Evolutionary conservation across 2,113 vertebrate genomes (phyloP).

Genomic region (Grus americana): DNA sequence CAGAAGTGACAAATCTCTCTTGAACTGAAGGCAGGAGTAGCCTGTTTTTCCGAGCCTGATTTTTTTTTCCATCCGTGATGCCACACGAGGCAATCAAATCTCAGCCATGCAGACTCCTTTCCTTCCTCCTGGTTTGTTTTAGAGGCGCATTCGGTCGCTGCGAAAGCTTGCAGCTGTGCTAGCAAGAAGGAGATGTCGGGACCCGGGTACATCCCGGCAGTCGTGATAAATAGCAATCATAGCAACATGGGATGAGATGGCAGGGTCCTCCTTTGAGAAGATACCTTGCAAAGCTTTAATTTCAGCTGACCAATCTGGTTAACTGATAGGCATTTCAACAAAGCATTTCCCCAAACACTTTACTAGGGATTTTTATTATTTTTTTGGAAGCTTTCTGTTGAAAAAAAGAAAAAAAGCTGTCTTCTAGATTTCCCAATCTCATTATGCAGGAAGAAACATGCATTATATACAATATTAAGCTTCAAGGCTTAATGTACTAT

Average conservation of each 20-base stretch:
- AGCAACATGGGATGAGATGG: rapidly evolving
- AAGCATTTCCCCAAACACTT: not conserved
- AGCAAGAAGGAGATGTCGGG: not conserved
- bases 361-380: not conserved
- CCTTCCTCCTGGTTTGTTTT: not conserved
- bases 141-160: rapidly evolving
- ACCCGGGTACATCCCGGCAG: not conserved
- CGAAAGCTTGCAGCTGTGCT: not conserved
- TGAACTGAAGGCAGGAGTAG: not conserved
- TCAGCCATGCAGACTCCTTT: rapidly evolving
- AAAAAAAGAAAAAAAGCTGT: not conserved
- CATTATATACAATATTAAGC: not conserved
- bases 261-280: not conserved
- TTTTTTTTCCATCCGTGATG: not conserved
- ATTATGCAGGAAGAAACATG: not conserved
- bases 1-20: not conserved
- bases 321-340: not conserved
- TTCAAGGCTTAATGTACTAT: not conserved
- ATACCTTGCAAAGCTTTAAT: not conserved
- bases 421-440: not conserved
- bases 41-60: not conserved
- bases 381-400: not conserved
- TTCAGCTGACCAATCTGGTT: not conserved
- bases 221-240: rapidly evolving
- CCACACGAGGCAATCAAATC: not conserved